Conservation (phyloP, 2,113 vertebrate species). For the Scolopax mira region DNA sequence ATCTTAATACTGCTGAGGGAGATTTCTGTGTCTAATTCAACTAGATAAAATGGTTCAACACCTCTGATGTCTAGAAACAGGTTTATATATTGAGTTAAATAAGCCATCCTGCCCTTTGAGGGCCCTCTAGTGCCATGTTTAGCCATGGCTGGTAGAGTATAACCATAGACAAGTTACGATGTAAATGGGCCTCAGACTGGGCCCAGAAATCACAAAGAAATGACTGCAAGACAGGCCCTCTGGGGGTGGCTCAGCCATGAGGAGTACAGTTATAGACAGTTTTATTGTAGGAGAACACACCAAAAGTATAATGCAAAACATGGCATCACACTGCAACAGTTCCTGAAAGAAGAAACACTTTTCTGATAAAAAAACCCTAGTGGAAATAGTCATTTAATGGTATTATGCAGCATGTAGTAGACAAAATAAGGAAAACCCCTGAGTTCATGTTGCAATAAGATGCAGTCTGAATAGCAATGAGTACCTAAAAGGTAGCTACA, state of each 20-base stretch:
- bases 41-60: fast-evolving
- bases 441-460: neutral
- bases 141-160: neutral
- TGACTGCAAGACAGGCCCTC: neutral
- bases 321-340: neutral
- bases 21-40: neutral
- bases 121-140: neutral
- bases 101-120: neutral
- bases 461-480: neutral
- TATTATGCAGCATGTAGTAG: neutral
- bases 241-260: neutral
- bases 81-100: neutral
- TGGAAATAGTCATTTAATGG: neutral
- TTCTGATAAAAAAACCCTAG: neutral
- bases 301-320: neutral
- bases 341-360: neutral
- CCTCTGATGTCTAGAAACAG: neutral
- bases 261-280: neutral
- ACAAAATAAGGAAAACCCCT: neutral
- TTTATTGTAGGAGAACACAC: neutral
- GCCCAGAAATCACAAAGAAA: neutral
- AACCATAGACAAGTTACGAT: neutral
- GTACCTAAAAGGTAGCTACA: neutral
- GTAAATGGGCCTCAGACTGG: neutral
- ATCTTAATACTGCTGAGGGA: neutral